A percentile compares a stretch with the other conserved stretches of the same genome.
phyloP scores from a whole-genome alignment of 92 coral and sea anemone genomes.

The Porites divaricata region DNA sequence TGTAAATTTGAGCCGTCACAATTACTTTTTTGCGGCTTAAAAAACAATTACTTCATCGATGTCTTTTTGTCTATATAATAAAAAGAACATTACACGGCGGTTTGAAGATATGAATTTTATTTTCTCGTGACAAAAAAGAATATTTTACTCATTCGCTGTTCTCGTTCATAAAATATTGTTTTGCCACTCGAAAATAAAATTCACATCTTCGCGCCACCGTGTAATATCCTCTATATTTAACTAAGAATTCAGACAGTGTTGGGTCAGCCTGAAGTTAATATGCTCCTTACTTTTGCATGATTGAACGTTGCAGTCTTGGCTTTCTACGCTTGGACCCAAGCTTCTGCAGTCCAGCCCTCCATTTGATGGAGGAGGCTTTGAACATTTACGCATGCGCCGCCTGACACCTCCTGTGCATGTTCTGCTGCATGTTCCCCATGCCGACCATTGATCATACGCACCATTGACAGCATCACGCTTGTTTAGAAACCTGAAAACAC shows the following conservation, averaged over 20 bases:
- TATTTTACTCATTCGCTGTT: too few species aligned
- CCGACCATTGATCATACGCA: conserved; percentile 83
- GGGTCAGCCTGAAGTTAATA: not conserved
- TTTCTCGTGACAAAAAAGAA: too few species aligned
- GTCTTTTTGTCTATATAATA: too few species aligned
- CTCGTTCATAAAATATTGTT: too few species aligned
- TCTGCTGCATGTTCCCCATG: conserved; percentile 87
- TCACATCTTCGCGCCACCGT: too few species aligned
- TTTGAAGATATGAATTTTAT: too few species aligned
- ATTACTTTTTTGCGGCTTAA: too few species aligned
- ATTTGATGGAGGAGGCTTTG: conserved; percentile 82
- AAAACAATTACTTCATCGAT: too few species aligned
- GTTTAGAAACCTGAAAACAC: conserved; percentile 20
- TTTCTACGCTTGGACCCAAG: conserved; percentile 83
- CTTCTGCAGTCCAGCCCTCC: conserved; percentile 82
- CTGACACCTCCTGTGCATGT: conserved; percentile 85
- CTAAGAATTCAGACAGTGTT: not conserved
- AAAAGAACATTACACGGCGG: too few species aligned
- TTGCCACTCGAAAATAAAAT: too few species aligned
- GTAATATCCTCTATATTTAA: too few species aligned
- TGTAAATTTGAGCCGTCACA: too few species aligned
- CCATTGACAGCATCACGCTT: conserved; percentile 50
- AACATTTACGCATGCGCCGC: conserved; percentile 89
- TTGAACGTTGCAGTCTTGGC: conserved; percentile 72
- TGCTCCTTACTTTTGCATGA: conserved; percentile 69